These are phyloP conservation scores for Chaetorhynchus papuensis DNA, from an alignment of 2,113 vertebrate species.

Conservation along the genomic window DNA sequence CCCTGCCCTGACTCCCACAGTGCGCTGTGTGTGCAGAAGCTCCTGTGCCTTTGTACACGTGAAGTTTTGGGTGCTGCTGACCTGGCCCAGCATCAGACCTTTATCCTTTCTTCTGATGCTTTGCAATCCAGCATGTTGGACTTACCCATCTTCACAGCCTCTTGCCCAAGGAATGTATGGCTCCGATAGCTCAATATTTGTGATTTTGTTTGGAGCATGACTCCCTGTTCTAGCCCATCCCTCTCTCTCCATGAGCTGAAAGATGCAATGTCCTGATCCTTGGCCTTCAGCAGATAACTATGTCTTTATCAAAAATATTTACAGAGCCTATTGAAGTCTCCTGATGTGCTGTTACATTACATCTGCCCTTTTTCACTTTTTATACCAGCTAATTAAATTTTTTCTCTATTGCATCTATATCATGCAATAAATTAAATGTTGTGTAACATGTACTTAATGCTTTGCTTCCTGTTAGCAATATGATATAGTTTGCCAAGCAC, in stretches of 20 bases:
- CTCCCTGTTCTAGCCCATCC: neutral
- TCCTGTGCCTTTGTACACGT: neutral
- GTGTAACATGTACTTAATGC: neutral
- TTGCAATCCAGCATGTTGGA: neutral
- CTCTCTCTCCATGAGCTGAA: neutral
- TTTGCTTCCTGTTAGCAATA: neutral
- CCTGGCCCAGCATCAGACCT: neutral
- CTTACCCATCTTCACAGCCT: neutral
- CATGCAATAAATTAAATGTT: neutral
- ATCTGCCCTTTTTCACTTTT: neutral
- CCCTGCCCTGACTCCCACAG: neutral
- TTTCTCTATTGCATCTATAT: neutral
- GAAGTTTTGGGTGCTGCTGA: neutral
- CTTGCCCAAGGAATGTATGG: neutral
- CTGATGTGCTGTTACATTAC: neutral
- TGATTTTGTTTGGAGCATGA: neutral
- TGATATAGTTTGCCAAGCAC: neutral
- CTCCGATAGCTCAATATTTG: neutral
- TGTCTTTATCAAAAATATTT: neutral
- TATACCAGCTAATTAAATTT: neutral
- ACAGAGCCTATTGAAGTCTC: neutral
- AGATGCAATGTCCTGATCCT: neutral
- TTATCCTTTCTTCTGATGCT: neutral
- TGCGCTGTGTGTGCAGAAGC: fast-evolving
- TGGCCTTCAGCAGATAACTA: neutral